Evolutionary conservation across 2,888 invertebrate species (phyloP).

Genomic region (Mythimna lalbum): DNA sequence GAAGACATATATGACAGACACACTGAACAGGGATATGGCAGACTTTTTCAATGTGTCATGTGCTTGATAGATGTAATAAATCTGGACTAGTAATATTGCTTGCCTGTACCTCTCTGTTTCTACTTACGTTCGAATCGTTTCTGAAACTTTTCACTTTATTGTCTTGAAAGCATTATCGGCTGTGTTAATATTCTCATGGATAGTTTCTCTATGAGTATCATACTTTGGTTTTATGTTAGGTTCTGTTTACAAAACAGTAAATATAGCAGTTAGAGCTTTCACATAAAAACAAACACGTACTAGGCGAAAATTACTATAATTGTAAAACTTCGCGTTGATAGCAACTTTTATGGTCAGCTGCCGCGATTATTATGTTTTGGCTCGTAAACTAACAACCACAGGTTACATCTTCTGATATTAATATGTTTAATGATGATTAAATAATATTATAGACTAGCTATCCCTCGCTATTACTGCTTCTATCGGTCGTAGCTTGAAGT

Average conservation of each 20-base stretch:
- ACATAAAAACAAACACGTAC: conserved; percentile 22
- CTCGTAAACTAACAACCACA: conserved; percentile 33
- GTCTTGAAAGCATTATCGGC: neutral
- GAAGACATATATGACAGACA: too few relatives aligned
- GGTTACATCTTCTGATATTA: conserved; percentile 14
- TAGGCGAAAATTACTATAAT: conserved; percentile 26
- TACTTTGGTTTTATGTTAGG: neutral
- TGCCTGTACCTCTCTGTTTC: neutral
- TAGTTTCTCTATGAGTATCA: neutral
- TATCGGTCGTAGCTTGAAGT: too few relatives aligned
- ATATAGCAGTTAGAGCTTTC: neutral
- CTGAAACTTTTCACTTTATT: too few relatives aligned
- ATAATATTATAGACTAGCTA: neutral
- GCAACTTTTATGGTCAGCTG: conserved; percentile 34
- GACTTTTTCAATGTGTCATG: neutral
- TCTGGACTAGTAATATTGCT: neutral
- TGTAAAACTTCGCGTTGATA: conserved; percentile 34
- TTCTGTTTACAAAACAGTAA: neutral
- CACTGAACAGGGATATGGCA: too few relatives aligned
- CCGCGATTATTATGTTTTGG: conserved; percentile 33
- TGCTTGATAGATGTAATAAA: neutral
- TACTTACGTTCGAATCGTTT: neutral
- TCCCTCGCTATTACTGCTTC: too few relatives aligned
- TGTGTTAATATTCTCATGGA: neutral
- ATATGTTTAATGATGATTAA: conserved; percentile 17